A percentile compares a stretch with the other conserved stretches of the same genome.
Conservation (phyloP, 1,140 invertebrate species). For the Antheraea pernyi region DNA sequence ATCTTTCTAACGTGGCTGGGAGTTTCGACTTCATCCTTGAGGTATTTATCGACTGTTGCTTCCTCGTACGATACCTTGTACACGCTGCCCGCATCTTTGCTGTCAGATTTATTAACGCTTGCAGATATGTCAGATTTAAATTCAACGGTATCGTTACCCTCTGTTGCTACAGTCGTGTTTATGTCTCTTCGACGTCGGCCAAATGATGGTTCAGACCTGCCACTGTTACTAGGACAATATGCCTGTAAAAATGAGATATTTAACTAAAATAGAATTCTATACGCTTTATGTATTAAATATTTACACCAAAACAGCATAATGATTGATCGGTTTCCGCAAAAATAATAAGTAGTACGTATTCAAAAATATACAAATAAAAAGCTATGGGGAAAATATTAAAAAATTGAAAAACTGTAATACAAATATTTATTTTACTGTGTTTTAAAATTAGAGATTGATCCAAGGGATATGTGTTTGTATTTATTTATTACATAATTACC, state of each 20-base stretch:
- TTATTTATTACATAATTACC: too few species aligned
- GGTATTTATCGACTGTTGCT: constrained; percentile 68
- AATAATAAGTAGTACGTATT: too few species aligned
- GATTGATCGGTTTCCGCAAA: too few species aligned
- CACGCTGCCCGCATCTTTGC: constrained; percentile 44
- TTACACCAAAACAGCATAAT: too few species aligned
- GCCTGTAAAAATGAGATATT: constrained; percentile 72
- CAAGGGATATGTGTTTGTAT: too few species aligned
- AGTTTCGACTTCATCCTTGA: constrained; percentile 78
- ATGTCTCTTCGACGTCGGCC: constrained; percentile 84
- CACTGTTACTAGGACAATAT: constrained; percentile 86
- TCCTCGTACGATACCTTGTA: constrained; percentile 69
- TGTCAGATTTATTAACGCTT: constrained; percentile 37
- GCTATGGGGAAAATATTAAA: too few species aligned
- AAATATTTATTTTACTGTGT: too few species aligned
- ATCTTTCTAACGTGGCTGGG: constrained; percentile 91
- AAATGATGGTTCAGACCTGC: constrained; percentile 89
- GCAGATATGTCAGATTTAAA: constrained; percentile 47
- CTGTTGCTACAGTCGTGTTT: constrained; percentile 70
- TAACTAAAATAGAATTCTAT: too few species aligned
- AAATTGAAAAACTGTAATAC: too few species aligned
- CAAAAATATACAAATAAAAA: too few species aligned
- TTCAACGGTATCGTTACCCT: constrained; percentile 51
- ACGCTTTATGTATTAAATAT: too few species aligned
- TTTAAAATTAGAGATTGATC: too few species aligned